Base-by-base conservation (phyloP, 2,113 vertebrate species). In the Cinclus cinclus region DNA sequence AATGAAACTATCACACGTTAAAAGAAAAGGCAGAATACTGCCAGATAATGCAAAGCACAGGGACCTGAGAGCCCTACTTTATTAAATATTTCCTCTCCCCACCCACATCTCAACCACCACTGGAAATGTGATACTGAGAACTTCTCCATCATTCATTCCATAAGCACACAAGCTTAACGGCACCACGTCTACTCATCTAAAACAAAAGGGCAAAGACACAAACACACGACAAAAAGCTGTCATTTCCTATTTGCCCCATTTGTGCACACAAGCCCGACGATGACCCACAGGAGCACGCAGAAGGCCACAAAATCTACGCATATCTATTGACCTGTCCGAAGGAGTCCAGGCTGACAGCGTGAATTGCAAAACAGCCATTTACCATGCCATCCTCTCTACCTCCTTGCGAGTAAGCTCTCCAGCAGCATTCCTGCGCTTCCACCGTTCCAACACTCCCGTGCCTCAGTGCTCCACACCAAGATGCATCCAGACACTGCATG, bases 251-350 rank as follows among this genome's bases (percentile, higher is more conserved):
- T 62, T 37, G 12, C 67, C 37, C 58, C 20, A 30, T 19, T 18
- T 2, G 0, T 2, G 4, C 6, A 1, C 25, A 33, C 18, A 42
- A 55, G 30, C 21, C 53, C 56, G 30, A 19, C 0, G 0, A 75
- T 4, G 69, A 60, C 49, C 35, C 53, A 25, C 21, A 41, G 37
- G 33, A 70, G n/a, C 15, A 33, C 0, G 0, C 28, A 67, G 52
- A 55, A 82, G 31, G 37, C 53, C 59, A 12, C 9, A 5, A 41
- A 41, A 25, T 9, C 44, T 0, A 0, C 1, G 3, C 47, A 13
- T 44, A 56, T 24, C 78, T 69, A 47, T 12, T 3, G 2, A 81
- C 71, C 30, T 60, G 71, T 39, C 78, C 55, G 70, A 41, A 82
- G 58, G 63, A 62, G 31, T 5, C 49, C 15, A 20, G 20, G 64